These are phyloP conservation scores for Tanypteryx hageni DNA, from an alignment of 2,888 invertebrate genomes.

Conservation along the genomic window DNA sequence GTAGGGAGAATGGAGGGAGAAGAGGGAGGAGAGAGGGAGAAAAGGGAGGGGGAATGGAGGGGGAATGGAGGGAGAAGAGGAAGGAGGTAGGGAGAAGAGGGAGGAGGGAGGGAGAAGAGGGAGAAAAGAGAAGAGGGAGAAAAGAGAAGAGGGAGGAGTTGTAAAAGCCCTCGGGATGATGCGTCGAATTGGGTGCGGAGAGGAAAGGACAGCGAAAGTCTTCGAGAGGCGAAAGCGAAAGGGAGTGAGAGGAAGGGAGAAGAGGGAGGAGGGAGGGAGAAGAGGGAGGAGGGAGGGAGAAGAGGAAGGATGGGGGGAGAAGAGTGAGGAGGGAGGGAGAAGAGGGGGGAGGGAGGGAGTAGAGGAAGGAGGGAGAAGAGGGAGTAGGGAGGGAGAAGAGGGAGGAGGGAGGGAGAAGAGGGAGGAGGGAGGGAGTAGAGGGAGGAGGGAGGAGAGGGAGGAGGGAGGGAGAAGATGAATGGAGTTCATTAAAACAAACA, in stretches of 20 bases:
- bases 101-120: neutral
- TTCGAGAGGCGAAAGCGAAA: too few species aligned
- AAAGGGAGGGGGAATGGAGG: neutral
- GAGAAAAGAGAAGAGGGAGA: neutral
- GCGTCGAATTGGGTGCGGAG: too few species aligned
- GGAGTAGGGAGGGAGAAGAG: too few species aligned
- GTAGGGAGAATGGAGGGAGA: neutral
- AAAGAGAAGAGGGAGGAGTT: neutral
- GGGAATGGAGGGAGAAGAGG: neutral
- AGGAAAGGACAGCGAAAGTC: too few species aligned
- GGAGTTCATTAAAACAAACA: too few species aligned
- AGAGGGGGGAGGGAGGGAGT: neutral
- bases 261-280: too few species aligned
- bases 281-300: too few species aligned
- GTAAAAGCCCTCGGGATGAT: too few species aligned
- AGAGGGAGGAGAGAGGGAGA: neutral
- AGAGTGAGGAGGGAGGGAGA: too few species aligned
- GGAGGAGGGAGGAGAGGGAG: neutral
- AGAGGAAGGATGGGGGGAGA: too few species aligned
- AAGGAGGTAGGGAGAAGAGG: neutral
- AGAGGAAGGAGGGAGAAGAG: neutral
- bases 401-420: neutral
- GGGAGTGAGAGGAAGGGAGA: too few species aligned
- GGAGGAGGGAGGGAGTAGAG: neutral
- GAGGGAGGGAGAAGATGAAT: neutral